Evolutionary conservation across 2,113 vertebrate species (phyloP).

Genomic region (Opisthocomus hoazin): DNA sequence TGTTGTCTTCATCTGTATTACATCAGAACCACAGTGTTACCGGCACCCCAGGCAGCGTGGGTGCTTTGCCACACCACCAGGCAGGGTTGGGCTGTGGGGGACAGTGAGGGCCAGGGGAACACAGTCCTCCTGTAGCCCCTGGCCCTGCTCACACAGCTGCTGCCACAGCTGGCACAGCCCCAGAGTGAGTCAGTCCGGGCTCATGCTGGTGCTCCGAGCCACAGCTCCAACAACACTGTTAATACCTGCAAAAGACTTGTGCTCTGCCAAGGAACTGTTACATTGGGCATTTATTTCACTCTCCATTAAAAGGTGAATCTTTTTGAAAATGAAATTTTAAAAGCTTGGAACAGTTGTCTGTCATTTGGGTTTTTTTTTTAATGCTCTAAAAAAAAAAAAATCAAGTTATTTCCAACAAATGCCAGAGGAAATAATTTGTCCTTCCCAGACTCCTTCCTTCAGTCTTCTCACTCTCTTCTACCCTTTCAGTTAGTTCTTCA

Average conservation of each 20-base stretch:
- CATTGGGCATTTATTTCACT: not conserved
- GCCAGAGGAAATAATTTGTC: not conserved
- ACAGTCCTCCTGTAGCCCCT: not conserved
- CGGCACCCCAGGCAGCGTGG: not conserved
- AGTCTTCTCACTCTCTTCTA: not conserved
- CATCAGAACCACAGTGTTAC: not conserved
- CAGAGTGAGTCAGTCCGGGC: not conserved
- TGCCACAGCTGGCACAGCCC: not conserved
- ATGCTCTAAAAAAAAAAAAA: not conserved
- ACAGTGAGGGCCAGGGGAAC: rapidly evolving
- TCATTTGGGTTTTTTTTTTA: not conserved
- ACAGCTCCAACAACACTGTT: not conserved
- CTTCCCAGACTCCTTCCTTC: not conserved
- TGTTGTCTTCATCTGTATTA: not conserved
- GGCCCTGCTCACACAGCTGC: not conserved
- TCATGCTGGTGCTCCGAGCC: not conserved
- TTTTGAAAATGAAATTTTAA: not conserved
- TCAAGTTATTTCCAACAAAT: not conserved
- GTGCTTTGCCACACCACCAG: not conserved
- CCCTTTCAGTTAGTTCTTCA: not conserved
- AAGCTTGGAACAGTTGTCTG: not conserved
- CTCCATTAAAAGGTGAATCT: not conserved
- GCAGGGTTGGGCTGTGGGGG: not conserved
- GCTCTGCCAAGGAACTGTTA: not conserved
- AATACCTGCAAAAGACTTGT: too few species aligned